phyloP scores from a whole-genome alignment of 2,113 vertebrate species.

The Anas platyrhynchos region DNA sequence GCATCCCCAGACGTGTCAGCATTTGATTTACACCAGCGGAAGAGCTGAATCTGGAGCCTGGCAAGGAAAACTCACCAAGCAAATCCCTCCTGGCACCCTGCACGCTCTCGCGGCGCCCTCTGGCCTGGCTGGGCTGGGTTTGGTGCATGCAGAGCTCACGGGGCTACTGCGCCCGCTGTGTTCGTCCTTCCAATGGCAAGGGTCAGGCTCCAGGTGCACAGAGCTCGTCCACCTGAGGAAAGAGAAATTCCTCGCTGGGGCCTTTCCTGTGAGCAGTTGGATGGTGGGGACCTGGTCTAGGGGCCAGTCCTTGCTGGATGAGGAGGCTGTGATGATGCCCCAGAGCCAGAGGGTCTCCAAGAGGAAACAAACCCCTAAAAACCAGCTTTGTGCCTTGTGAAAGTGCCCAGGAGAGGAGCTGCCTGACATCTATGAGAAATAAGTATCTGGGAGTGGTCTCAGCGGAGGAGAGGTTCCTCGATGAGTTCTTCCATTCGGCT shows the following conservation, averaged over 20 bases:
- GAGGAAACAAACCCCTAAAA: neutral
- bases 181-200: fast-evolving
- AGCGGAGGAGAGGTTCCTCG: too few species aligned
- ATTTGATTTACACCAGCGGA: neutral
- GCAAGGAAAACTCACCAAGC: neutral
- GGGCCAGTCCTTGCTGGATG: neutral
- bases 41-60: neutral
- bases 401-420: neutral
- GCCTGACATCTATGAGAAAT: neutral
- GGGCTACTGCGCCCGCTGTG: neutral
- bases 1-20: neutral
- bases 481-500: too few species aligned
- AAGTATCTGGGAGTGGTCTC: neutral
- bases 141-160: neutral
- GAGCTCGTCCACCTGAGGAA: neutral
- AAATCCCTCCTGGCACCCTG: neutral
- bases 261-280: neutral
- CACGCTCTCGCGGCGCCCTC: fast-evolving
- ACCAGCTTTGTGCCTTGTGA: neutral
- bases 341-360: neutral
- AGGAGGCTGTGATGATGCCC: neutral
- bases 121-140: neutral
- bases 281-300: neutral
- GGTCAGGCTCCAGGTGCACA: neutral
- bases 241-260: neutral